A percentile compares a stretch with the other conserved stretches of the same genome.
Conservation (phyloP, 2,113 vertebrate genomes). For the Poeciliopsis retropinna region DNA sequence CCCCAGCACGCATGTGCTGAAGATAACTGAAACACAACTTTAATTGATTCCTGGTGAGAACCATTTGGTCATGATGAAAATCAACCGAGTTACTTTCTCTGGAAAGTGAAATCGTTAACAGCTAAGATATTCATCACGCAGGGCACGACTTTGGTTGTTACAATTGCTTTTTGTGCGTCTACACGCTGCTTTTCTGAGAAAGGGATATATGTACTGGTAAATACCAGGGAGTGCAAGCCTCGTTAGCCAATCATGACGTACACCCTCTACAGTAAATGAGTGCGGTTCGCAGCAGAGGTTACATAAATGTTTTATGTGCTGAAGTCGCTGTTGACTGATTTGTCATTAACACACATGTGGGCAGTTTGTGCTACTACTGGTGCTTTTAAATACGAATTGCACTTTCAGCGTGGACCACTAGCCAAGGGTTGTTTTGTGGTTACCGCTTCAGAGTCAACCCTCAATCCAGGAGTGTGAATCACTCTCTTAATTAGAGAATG, state of each 20-base stretch:
- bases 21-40: slow-evolving; percentile 8
- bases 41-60: slow-evolving; percentile 48
- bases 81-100: slow-evolving; percentile 30
- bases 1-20: slow-evolving; percentile 7
- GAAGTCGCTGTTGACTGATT: slow-evolving; percentile 44
- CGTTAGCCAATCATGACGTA: slow-evolving; percentile 21
- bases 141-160: slow-evolving; percentile 9
- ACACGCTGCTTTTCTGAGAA: slow-evolving; percentile 9
- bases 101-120: slow-evolving; percentile 38
- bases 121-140: slow-evolving; percentile 16
- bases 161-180: slow-evolving; percentile 1
- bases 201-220: slow-evolving; percentile 11
- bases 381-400: slow-evolving; percentile 33
- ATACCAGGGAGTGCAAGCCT: slow-evolving; percentile 28
- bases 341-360: slow-evolving; percentile 53
- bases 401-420: slow-evolving; percentile 23
- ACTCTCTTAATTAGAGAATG: slow-evolving; percentile 65
- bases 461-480: slow-evolving; percentile 75
- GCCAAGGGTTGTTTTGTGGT: slow-evolving; percentile 47
- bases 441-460: slow-evolving; percentile 57
- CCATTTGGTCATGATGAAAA: slow-evolving; percentile 19
- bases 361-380: slow-evolving; percentile 16
- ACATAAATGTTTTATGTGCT: slow-evolving; percentile 47
- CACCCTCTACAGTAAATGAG: slow-evolving; percentile 8
- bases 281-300: slow-evolving; percentile 48